Conservation (phyloP, 2,797 vertebrate species). For the Gila robusta region DNA sequence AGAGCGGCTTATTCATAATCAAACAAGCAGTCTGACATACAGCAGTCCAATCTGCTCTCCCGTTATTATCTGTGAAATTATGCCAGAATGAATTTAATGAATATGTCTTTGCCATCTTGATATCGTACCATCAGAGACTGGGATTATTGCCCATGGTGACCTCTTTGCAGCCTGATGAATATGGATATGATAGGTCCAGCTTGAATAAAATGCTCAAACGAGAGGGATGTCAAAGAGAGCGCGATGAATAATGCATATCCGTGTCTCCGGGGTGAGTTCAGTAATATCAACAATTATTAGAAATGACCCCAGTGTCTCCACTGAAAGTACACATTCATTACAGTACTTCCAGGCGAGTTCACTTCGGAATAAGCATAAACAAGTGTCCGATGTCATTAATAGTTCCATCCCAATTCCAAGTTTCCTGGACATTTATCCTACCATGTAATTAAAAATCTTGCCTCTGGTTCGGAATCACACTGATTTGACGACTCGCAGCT, state of each 20-base stretch:
- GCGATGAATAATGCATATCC: conserved; percentile 65
- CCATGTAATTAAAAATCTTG: background rate
- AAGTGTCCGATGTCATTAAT: conserved; percentile 45
- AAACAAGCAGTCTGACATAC: conserved; percentile 29
- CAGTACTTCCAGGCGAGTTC: conserved; percentile 44
- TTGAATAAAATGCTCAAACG: conserved; percentile 57
- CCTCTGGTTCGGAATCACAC: conserved; percentile 10
- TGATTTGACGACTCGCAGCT: conserved; percentile 2
- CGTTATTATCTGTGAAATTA: conserved; percentile 59
- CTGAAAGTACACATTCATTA: conserved; percentile 65
- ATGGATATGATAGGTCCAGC: conserved; percentile 61
- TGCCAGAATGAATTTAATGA: conserved; percentile 60
- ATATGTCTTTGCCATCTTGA: conserved; percentile 60
- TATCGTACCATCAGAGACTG: conserved; percentile 59
- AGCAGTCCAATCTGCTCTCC: conserved; percentile 40
- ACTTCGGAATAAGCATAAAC: conserved; percentile 24
- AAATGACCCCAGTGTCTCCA: conserved; percentile 60
- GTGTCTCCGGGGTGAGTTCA: conserved; percentile 63
- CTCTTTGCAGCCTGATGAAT: conserved; percentile 58
- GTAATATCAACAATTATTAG: conserved; percentile 69
- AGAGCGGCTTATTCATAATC: conserved; percentile 24
- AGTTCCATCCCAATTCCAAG: background rate
- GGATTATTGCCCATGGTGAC: conserved; percentile 60
- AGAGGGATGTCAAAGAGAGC: conserved; percentile 55
- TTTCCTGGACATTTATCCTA: conserved; percentile 34